Conservation (phyloP, 2,113 vertebrate genomes). For the Rynchops niger region DNA sequence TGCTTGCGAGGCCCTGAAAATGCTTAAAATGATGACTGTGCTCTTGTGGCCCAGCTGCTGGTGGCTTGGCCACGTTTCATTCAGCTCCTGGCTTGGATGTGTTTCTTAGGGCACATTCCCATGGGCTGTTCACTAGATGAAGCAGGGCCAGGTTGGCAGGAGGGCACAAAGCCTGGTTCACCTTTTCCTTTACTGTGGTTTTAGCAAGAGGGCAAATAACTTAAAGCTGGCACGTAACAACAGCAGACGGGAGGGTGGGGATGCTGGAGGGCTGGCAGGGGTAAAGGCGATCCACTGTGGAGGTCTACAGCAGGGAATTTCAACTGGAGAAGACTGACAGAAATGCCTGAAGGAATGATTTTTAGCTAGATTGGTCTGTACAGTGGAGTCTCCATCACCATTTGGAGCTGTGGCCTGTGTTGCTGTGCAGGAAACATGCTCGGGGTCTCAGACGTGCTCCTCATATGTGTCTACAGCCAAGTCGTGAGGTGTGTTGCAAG, state of each 20-base stretch:
- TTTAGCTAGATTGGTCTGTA: background rate
- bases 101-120: rapidly evolving
- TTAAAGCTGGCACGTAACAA: background rate
- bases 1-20: background rate
- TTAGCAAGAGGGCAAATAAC: background rate
- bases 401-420: background rate
- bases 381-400: background rate
- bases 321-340: background rate
- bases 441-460: background rate
- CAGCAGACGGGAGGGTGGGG: background rate
- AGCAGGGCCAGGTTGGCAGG: background rate
- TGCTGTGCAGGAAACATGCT: background rate
- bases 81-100: background rate
- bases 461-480: background rate
- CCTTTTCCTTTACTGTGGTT: background rate
- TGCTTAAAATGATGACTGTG: background rate
- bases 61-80: background rate
- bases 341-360: background rate
- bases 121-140: background rate
- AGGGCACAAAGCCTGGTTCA: background rate
- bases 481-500: background rate
- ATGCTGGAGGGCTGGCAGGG: background rate
- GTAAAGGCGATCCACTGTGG: background rate
- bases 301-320: background rate
- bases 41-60: background rate